Base-by-base conservation (phyloP, 2,113 vertebrate species). In the Melanostigma gelatinosum region DNA sequence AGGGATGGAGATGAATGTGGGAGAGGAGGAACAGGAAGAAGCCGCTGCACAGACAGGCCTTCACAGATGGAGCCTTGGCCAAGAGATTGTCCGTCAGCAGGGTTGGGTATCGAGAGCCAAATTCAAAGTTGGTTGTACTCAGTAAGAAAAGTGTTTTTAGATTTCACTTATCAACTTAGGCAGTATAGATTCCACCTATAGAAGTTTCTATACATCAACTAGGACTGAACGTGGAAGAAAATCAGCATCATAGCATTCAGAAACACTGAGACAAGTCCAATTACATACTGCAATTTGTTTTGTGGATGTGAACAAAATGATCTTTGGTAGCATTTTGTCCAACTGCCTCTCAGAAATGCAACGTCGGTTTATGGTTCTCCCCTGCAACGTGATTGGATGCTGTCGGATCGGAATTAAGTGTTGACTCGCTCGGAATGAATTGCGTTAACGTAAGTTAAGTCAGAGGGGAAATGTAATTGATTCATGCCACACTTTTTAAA, bases 1-100 rank as follows among this genome's bases (percentile, higher is more conserved):
- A 70, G 46, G 34, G 67, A 70, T 48, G 52, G 63, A 82, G 75
- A 87, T 64, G 55, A 58, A 76, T 76, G 58, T 15, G 3, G 57
- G 61, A 64, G 57, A 40, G 50, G 63, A 54, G 9, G 57, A 58
- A 52, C 22, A 68, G 60, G 29, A 24, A 36, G 36, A 13, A 50
- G 50, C 58, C 38, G 71, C 75, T 64, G 27, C 48, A 24, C 69
- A 15, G 40, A 13, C 40, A 24, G 55, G 50, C 10, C 66, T 40
- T 27, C 63, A n/a, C 16, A 48, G 66, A 58, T 4, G 40, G 55
- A 61, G 75, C 48, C 50, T 52, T 3, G 4, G 54, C 22, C 50
- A 62, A 67, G 40, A 61, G 44, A 44, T 0, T 38, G 27, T 11
- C 16, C 5, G 32, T 38, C 32, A 52, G 44, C 18, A 8, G 10